These are phyloP conservation scores for Euura lappo DNA, from an alignment of 1,140 invertebrate species.

Conservation along the genomic window DNA sequence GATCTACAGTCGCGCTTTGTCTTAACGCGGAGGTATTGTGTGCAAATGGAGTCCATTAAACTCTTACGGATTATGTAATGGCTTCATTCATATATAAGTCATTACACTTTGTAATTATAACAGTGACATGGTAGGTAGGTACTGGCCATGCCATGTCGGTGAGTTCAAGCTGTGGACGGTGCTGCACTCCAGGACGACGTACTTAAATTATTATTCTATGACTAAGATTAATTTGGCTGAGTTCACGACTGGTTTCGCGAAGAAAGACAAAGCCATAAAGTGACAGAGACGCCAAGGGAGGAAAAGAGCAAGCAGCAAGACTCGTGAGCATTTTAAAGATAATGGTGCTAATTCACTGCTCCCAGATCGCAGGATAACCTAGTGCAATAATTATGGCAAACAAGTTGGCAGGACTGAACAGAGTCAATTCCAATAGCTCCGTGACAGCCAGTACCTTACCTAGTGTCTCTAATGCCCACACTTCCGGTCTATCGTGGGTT, in stretches of 20 bases:
- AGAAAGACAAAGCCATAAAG: neutral
- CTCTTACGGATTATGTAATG: constrained; percentile 2
- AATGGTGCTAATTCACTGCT: no score
- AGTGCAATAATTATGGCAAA: no score
- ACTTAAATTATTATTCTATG: constrained; percentile 7
- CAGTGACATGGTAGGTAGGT: neutral
- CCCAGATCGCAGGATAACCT: no score
- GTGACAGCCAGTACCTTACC: neutral
- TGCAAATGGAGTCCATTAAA: constrained; percentile 30
- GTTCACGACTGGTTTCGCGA: neutral
- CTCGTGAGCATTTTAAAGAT: no score
- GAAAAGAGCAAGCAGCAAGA: neutral
- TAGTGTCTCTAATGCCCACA: neutral
- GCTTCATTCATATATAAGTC: constrained; percentile 5
- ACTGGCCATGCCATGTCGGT: no score
- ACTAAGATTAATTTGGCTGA: constrained; percentile 2
- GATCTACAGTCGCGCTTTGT: neutral
- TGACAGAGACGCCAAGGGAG: neutral
- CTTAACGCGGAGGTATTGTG: constrained; percentile 17
- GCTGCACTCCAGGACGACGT: neutral
- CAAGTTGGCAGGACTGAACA: no score
- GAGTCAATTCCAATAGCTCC: neutral
- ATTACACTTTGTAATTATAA: constrained; percentile 12
- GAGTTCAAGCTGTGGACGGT: neutral
- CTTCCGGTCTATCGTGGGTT: constrained; percentile 6